These are phyloP conservation scores for Apodemia hepburni DNA, from an alignment of 2,888 invertebrate genomes.

Conservation along the genomic window DNA sequence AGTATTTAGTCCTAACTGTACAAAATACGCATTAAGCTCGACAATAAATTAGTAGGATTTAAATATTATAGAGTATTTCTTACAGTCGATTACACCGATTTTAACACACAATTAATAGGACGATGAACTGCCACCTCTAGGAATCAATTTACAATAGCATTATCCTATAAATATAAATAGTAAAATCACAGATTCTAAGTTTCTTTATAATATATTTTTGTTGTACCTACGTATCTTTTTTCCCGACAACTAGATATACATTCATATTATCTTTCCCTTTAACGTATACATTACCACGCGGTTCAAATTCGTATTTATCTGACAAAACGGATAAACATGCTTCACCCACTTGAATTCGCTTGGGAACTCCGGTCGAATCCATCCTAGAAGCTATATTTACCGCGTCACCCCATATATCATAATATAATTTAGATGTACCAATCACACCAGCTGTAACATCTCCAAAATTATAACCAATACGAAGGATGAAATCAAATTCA, in stretches of 20 bases:
- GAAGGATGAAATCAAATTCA: constrained; percentile 92
- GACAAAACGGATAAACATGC: constrained; percentile 86
- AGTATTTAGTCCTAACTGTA: constrained; percentile 30
- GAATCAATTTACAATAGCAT: constrained; percentile 28
- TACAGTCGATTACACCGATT: constrained; percentile 44
- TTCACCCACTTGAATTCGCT: constrained; percentile 91
- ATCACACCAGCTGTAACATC: constrained; percentile 98
- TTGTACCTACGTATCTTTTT: constrained; percentile 62
- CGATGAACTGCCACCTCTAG: constrained; percentile 25
- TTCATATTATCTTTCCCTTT: constrained; percentile 98
- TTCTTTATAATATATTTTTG: constrained; percentile 34
- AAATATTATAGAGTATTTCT: constrained; percentile 59
- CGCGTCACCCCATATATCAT: constrained; percentile 99
- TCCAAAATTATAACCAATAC: constrained; percentile 95
- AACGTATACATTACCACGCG: constrained; percentile 95
- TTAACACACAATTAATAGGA: constrained; percentile 42
- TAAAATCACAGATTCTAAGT: constrained; percentile 76
- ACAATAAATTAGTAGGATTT: constrained; percentile 58
- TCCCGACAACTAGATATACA: constrained; percentile 86
- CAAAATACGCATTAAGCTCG: constrained; percentile 42
- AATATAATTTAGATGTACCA: constrained; percentile 96
- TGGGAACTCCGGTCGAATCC: constrained; percentile 96
- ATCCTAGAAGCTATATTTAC: constrained; percentile 98
- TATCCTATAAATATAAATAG: constrained; percentile 39
- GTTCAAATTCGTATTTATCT: constrained; percentile 91